Evolutionary conservation across 2,888 invertebrate species (phyloP).

Genomic region (Pammene fasciana): DNA sequence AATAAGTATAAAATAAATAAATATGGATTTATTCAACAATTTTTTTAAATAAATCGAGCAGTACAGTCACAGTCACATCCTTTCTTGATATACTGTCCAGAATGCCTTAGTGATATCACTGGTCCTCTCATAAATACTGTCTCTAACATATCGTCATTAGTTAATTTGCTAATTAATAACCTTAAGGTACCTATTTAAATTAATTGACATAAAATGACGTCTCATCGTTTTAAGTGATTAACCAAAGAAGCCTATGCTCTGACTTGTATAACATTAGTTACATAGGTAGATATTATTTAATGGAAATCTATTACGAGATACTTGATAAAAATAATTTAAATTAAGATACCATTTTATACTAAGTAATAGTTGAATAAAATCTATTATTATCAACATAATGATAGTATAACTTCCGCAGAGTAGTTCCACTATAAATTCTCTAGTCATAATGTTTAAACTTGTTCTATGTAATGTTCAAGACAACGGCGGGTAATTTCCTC

Average conservation of each 20-base stretch:
- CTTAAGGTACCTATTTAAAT: too few relatives aligned
- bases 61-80: neutral
- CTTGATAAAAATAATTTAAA: neutral
- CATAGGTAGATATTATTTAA: neutral
- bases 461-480: conserved; percentile 49
- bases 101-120: neutral
- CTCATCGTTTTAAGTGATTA: conserved; percentile 4
- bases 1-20: neutral
- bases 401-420: neutral
- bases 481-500: conserved; percentile 60
- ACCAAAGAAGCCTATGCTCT: neutral
- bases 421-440: neutral
- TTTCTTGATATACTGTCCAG: neutral
- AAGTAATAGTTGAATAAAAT: too few relatives aligned
- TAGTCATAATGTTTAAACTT: conserved; percentile 44
- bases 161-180: conserved; percentile 7
- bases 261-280: neutral
- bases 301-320: neutral
- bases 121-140: conserved; percentile 14
- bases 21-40: neutral
- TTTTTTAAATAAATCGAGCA: neutral
- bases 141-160: neutral
- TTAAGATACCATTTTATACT: neutral
- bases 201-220: neutral
- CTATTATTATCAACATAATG: too few relatives aligned